Evolutionary conservation across 2,888 invertebrate genomes (phyloP).

Genomic region (Plagodis pulveraria): DNA sequence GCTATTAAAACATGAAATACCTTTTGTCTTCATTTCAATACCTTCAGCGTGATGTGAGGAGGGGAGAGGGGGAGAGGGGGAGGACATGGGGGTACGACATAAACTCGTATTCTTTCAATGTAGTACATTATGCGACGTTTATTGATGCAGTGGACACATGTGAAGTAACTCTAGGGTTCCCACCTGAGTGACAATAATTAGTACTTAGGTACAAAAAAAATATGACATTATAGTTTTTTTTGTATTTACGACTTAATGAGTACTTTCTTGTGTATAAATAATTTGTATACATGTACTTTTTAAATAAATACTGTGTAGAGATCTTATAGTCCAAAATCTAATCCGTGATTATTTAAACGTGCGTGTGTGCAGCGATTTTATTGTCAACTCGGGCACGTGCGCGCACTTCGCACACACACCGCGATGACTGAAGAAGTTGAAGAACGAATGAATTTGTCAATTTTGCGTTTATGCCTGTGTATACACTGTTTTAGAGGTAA

Average conservation of each 20-base stretch:
- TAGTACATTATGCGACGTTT: conserved; percentile 22
- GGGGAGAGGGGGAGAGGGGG: conserved; percentile 4
- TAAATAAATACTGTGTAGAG: too few relatives aligned
- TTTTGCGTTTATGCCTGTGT: too few relatives aligned
- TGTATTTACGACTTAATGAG: not conserved
- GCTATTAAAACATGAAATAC: too few relatives aligned
- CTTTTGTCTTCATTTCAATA: conserved; percentile 17
- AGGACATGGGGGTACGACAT: conserved; percentile 16
- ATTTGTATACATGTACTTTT: too few relatives aligned
- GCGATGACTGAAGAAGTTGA: too few relatives aligned
- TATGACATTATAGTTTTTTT: not conserved
- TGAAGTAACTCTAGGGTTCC: conserved; percentile 25
- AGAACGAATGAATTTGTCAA: too few relatives aligned
- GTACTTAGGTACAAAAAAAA: not conserved
- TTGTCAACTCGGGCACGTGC: too few relatives aligned
- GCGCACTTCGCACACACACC: too few relatives aligned
- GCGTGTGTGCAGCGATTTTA: too few relatives aligned
- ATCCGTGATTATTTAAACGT: too few relatives aligned
- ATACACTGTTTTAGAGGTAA: too few relatives aligned
- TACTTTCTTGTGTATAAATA: not conserved
- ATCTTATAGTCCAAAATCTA: too few relatives aligned
- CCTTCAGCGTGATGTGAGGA: not conserved
- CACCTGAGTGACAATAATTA: not conserved
- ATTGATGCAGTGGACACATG: conserved; percentile 29
- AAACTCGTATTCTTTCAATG: conserved; percentile 29